Percentiles rank a stretch among this genome's conserved stretches.
phyloP scores from a whole-genome alignment of 2,888 invertebrate genomes.

The Amaurobius ferox region DNA sequence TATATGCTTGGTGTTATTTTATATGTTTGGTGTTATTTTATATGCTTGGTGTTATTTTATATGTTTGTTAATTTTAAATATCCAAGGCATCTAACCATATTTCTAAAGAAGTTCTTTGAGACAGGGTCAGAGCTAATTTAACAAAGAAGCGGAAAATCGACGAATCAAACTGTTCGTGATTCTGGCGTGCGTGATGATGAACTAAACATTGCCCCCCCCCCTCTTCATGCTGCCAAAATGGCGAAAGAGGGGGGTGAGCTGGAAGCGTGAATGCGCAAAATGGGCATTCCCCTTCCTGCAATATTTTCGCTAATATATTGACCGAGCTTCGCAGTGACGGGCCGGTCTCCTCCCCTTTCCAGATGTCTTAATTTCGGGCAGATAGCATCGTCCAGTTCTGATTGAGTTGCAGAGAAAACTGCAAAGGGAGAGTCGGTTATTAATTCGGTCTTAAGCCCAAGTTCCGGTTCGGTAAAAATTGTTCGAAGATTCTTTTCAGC shows the following conservation, averaged over 20 bases:
- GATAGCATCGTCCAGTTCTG: slow-evolving; percentile 34
- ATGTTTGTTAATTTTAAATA: too few relatives aligned
- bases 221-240: neutral
- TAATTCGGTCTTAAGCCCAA: slow-evolving; percentile 12
- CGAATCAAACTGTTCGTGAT: slow-evolving; percentile 40
- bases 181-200: slow-evolving; percentile 50
- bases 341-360: slow-evolving; percentile 32
- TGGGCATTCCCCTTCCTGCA: slow-evolving; percentile 28
- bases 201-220: slow-evolving; percentile 6
- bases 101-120: too few relatives aligned
- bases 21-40: too few relatives aligned
- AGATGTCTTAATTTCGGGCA: slow-evolving; percentile 66
- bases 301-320: slow-evolving; percentile 71
- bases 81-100: too few relatives aligned
- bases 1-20: too few relatives aligned
- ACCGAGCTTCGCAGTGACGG: slow-evolving; percentile 62
- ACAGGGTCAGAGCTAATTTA: neutral
- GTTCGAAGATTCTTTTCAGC: slow-evolving; percentile 28
- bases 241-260: neutral
- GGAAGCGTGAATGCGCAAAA: slow-evolving; percentile 69
- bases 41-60: too few relatives aligned
- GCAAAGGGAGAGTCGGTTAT: neutral
- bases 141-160: slow-evolving; percentile 5
- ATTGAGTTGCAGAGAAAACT: neutral
- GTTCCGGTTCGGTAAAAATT: slow-evolving; percentile 45